Evolutionary conservation across 2,797 vertebrate species (phyloP).

Genomic region (Rhinella marina): DNA sequence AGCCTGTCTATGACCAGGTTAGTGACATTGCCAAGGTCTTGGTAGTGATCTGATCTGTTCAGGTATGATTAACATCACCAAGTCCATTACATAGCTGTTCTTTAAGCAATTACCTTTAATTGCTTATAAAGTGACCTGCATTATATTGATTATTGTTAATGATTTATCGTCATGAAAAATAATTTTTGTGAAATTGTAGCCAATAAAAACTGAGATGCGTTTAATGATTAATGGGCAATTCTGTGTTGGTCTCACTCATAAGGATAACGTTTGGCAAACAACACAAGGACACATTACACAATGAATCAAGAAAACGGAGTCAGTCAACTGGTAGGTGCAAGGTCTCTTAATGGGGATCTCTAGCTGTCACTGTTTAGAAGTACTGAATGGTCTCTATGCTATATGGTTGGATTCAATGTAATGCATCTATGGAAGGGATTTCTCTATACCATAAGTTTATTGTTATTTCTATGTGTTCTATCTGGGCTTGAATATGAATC

Average conservation of each 20-base stretch:
- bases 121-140: slow-evolving; percentile 21
- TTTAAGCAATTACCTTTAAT: background rate
- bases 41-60: too few relatives aligned
- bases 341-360: background rate
- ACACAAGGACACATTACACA: background rate
- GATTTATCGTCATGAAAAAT: slow-evolving; percentile 47
- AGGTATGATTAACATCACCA: background rate
- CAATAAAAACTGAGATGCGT: slow-evolving; percentile 39
- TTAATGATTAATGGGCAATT: slow-evolving; percentile 50
- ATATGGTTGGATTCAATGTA: background rate
- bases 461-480: background rate
- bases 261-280: background rate
- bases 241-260: background rate
- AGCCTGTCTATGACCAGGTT: too few relatives aligned
- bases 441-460: background rate
- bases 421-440: background rate
- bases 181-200: background rate
- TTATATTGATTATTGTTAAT: slow-evolving; percentile 49
- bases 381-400: background rate
- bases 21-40: too few relatives aligned
- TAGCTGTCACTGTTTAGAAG: background rate
- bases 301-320: slow-evolving; percentile 23
- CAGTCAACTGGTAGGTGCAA: slow-evolving; percentile 24
- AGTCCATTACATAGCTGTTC: background rate
- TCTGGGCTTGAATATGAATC: background rate